Evolutionary conservation across 1,140 invertebrate species (phyloP).

Genomic region (Hirudo medicinalis): DNA sequence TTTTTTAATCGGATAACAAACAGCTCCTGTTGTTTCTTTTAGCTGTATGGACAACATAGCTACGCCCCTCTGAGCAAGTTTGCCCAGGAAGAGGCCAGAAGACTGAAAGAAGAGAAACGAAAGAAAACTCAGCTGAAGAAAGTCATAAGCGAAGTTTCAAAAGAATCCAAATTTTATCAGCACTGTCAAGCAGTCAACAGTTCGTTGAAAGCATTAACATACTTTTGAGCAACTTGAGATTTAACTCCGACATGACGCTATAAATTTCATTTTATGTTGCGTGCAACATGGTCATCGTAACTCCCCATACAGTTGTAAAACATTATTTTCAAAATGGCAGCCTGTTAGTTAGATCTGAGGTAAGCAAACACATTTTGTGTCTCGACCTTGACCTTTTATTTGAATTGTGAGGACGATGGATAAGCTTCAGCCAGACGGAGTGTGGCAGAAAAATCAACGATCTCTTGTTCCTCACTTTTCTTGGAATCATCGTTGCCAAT

Average conservation of each 20-base stretch:
- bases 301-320: too few relatives aligned
- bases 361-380: too few relatives aligned
- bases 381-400: too few relatives aligned
- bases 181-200: not conserved
- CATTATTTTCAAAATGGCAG: too few relatives aligned
- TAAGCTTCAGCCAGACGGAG: constrained; percentile 12
- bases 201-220: not conserved
- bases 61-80: constrained; percentile 13
- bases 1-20: too few relatives aligned
- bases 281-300: too few relatives aligned
- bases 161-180: constrained; percentile 6
- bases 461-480: constrained; percentile 85
- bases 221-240: not conserved
- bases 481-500: constrained; percentile 88
- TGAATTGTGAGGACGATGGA: constrained; percentile 12
- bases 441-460: constrained; percentile 52
- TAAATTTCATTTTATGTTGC: too few relatives aligned
- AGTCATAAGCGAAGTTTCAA: not conserved
- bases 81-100: constrained; percentile 8
- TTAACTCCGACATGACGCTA: not conserved
- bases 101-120: not conserved
- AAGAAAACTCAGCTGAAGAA: constrained; percentile 1
- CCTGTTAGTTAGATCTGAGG: too few relatives aligned
- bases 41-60: constrained; percentile 19
- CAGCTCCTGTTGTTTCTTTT: not conserved